Conservation (phyloP, 2,888 invertebrate species). For the Hoplodrina ambigua region DNA sequence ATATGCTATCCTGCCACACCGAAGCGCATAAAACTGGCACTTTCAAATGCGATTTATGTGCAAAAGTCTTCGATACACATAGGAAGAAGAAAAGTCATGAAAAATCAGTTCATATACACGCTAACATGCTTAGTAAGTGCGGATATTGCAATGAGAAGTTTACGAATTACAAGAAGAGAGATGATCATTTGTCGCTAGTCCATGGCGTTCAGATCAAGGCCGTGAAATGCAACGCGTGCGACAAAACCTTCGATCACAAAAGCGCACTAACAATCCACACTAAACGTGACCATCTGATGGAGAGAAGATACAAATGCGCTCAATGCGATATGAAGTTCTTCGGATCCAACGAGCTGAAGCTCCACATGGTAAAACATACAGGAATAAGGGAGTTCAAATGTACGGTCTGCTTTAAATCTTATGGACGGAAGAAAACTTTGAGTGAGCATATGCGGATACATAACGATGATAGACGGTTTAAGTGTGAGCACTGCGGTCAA, state of each 20-base stretch:
- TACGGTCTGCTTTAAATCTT: slow-evolving; percentile 72
- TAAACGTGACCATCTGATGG: slow-evolving; percentile 78
- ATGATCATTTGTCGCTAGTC: slow-evolving; percentile 72
- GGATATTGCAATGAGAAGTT: slow-evolving; percentile 79
- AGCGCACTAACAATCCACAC: slow-evolving; percentile 74
- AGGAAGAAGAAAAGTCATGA: slow-evolving; percentile 84
- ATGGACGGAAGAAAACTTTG: slow-evolving; percentile 69
- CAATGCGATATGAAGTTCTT: slow-evolving; percentile 77
- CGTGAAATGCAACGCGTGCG: slow-evolving; percentile 77
- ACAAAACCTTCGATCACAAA: slow-evolving; percentile 71
- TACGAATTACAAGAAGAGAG: slow-evolving; percentile 72
- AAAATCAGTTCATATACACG: slow-evolving; percentile 79
- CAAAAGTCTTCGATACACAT: slow-evolving; percentile 86
- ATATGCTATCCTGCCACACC: slow-evolving; percentile 74
- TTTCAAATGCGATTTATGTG: slow-evolving; percentile 79
- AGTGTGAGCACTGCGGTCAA: slow-evolving; percentile 68
- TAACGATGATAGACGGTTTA: slow-evolving; percentile 68
- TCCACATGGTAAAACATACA: slow-evolving; percentile 72
- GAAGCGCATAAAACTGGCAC: slow-evolving; percentile 76
- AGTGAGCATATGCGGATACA: slow-evolving; percentile 74
- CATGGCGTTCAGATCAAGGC: slow-evolving; percentile 73
- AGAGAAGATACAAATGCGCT: slow-evolving; percentile 74
- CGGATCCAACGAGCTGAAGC: slow-evolving; percentile 68
- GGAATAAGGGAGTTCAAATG: slow-evolving; percentile 72
- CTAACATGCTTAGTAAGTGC: slow-evolving; percentile 73